Base-by-base conservation (phyloP, 2,888 invertebrate genomes). In the Stenotaenia linearis region DNA sequence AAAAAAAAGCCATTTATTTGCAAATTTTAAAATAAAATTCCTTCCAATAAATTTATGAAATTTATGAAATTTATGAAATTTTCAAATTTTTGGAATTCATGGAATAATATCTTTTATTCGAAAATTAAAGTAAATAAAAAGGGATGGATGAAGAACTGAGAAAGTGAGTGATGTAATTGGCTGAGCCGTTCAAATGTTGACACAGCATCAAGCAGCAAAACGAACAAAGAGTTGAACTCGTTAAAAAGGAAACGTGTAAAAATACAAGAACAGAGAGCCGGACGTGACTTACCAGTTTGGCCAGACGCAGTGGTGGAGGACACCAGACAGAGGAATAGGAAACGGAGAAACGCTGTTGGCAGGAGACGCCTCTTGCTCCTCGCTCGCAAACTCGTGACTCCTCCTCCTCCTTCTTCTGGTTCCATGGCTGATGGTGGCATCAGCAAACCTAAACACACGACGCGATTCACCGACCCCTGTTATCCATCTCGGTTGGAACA, bases 281-380 rank as follows among this genome's bases (percentile, higher is more conserved):
- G 69, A 69, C 69, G 28, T 69, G 69, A 69, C 69, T 69, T 69
- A 69, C 69, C 69, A 69, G 25, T 69, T 69, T 69, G 69, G 69
- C 69, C 69, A 69, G 23, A 69, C 69, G 25, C 69, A 6, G 69
- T 28, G n/a, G 69, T 12, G 10, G 69, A 69, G 69, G 69, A 69
- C 25, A 69, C 69, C 69, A 69, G 69, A 69, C 69, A 69, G 69
- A 69, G 69, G 69, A 69, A 69, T 69, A 69, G 69, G 69, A 69
- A 69, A 69, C 28, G 69, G 69, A 69, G 69, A 69, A 28, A 15
- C 28, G 69, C 25, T 69, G 69, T 69, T 69, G 69, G 69, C 69
- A 69, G 25, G 69, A 69, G 69, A 69, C 69, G 69, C 69, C 69
- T 69, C 69, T 10, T 69, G 69, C 69, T 69, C 25, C 69, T 69